Conservation (phyloP, 2,888 invertebrate genomes). For the Argyra leucocephala region DNA sequence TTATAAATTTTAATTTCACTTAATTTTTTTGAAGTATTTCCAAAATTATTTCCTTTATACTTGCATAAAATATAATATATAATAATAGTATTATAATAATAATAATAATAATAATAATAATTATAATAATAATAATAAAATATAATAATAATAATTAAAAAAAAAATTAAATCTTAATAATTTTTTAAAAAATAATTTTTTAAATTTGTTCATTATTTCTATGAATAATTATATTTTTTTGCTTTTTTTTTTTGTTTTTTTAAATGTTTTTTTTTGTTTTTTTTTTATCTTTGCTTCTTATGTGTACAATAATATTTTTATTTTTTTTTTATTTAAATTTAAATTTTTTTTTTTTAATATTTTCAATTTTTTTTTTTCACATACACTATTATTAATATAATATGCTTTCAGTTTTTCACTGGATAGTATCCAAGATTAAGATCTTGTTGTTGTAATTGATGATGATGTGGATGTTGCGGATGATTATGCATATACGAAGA, state of each 20-base stretch:
- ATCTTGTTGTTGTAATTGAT: slow-evolving; percentile 31
- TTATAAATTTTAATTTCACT: slow-evolving; percentile 3
- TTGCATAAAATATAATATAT: slow-evolving; percentile 6
- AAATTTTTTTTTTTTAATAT: not conserved
- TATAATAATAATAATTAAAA: slow-evolving; percentile 5
- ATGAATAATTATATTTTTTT: not conserved
- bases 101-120: not conserved
- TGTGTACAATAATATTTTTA: not conserved
- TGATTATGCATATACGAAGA: slow-evolving; percentile 28
- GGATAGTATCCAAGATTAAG: slow-evolving; percentile 41
- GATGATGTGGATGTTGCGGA: slow-evolving; percentile 31
- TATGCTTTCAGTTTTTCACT: slow-evolving; percentile 36
- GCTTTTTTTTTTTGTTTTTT: not conserved
- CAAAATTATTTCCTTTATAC: not conserved
- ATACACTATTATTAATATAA: not conserved
- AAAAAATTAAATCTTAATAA: slow-evolving; percentile 1
- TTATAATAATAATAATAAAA: slow-evolving; percentile 4
- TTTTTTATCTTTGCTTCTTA: not conserved
- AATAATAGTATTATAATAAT: slow-evolving; percentile 2
- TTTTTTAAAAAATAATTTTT: slow-evolving; percentile 4
- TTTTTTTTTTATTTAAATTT: not conserved
- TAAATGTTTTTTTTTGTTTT: not conserved
- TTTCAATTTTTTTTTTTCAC: not conserved
- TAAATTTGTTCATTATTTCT: slow-evolving; percentile 2
- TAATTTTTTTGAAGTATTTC: slow-evolving; percentile 6